phyloP scores from a whole-genome alignment of 2,113 vertebrate genomes.

The Rhea americana region DNA sequence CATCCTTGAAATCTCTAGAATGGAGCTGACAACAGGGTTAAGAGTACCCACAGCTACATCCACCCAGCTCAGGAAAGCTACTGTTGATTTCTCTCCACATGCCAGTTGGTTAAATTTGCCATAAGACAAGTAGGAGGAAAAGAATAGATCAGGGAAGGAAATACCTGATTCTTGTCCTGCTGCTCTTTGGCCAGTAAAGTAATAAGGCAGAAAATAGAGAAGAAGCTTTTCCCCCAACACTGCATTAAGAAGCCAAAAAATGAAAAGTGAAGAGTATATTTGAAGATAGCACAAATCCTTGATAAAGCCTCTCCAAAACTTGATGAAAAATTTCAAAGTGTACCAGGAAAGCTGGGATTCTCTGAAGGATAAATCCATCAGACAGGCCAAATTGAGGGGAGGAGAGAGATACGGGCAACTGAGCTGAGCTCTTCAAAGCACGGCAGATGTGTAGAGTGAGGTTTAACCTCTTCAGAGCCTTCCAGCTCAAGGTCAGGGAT shows the following conservation, averaged over 20 bases:
- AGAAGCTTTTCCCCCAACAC: not conserved
- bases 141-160: not conserved
- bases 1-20: not conserved
- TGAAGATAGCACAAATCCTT: slow-evolving; percentile 62
- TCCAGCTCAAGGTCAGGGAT: not conserved
- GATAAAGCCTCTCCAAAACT: slow-evolving; percentile 43
- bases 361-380: slow-evolving; percentile 29
- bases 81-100: not conserved
- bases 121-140: not conserved
- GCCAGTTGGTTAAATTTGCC: not conserved
- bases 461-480: not conserved
- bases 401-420: not conserved
- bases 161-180: not conserved
- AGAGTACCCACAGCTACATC: not conserved
- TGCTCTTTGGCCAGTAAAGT: slow-evolving; percentile 19
- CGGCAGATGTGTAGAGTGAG: not conserved
- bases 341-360: slow-evolving; percentile 22
- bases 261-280: slow-evolving; percentile 33
- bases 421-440: not conserved
- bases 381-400: slow-evolving; percentile 4
- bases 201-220: slow-evolving; percentile 26
- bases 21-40: not conserved
- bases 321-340: slow-evolving; percentile 45
- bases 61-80: fast-evolving
- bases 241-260: slow-evolving; percentile 6